Base-by-base conservation (phyloP, 2,888 invertebrate genomes). In the Tenodera sinensis region DNA sequence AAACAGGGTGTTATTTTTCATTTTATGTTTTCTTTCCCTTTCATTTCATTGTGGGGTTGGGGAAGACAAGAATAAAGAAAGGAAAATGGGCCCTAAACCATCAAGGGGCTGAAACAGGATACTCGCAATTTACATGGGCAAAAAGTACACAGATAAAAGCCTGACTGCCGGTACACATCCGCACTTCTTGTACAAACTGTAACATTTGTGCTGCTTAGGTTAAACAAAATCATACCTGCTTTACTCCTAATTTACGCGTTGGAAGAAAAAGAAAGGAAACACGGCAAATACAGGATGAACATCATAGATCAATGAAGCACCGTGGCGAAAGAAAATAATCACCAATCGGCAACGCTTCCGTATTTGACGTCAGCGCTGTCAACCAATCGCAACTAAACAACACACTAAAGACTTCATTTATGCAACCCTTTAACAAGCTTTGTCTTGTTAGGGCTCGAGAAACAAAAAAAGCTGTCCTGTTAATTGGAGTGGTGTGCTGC, bases 401-500 rank as follows among this genome's bases (percentile, higher is more conserved):
- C 81, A 54, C 81, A 81, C 86, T 86, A 81, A 86, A 86, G 86
- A 54, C 86, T 86, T 54, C 54, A 81, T 81, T 86, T 81, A 86
- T 81, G 34, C 85, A 81, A 8, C 81, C 34, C 28, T 86, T 81
- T 81, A 86, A 42, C 86, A 42, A 28, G 87, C 83, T 42, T 87
- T 87, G 85, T 85, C 85, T 54, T 85, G 54, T 85, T 27, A 85
- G 47, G n/a, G 54, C 54, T 71, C 54, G 25, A 71, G 54, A 71
- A 71, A 71, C 85, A 27, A 85, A 42, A 42, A 54, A 85, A 85
- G 54, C 85, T 87, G 83, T 87, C 87, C n/a, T 83, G 87, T 87
- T 87, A 87, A 87, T 87, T 87, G 87, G 87, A 87, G 87, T 87
- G 87, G 34, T 71, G 54, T 71, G 54, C 83, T 34, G 71, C 83